These are phyloP conservation scores for Papilio demoleus DNA, from an alignment of 2,888 invertebrate species.

Conservation along the genomic window DNA sequence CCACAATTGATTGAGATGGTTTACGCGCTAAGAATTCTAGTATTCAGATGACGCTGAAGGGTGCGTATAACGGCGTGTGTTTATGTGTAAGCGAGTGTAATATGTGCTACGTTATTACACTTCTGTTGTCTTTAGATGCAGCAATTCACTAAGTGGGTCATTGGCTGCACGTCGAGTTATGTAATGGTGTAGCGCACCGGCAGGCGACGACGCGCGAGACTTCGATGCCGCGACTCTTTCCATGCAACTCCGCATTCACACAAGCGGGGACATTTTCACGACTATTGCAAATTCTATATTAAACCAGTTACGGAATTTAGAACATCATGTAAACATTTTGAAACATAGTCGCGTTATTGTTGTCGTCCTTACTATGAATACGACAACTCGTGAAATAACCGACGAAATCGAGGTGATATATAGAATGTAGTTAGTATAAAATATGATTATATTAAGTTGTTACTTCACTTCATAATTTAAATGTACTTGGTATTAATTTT, in stretches of 20 bases:
- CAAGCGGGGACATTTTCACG: conserved; percentile 47
- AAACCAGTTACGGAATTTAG: conserved; percentile 49
- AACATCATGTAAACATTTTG: conserved; percentile 45
- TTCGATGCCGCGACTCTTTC: conserved; percentile 46
- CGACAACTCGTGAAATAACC: not conserved
- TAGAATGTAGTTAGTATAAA: not conserved
- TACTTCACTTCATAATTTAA: not conserved
- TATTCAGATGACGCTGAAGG: conserved; percentile 24
- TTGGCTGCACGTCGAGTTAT: conserved; percentile 78
- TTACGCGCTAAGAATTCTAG: conserved; percentile 35
- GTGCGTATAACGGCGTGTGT: conserved; percentile 1
- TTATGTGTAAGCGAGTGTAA: conserved; percentile 23
- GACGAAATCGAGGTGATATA: not conserved
- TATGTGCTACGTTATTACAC: conserved; percentile 48
- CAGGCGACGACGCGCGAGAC: conserved; percentile 35
- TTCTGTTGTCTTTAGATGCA: conserved; percentile 65
- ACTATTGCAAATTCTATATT: conserved; percentile 47
- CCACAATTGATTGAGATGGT: conserved; percentile 38
- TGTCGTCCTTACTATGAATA: conserved; percentile 9
- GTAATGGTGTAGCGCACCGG: conserved; percentile 60
- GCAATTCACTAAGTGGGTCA: conserved; percentile 72
- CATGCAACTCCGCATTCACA: conserved; percentile 48
- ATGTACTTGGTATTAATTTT: no score
- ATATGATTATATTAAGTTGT: not conserved
- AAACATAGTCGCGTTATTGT: conserved; percentile 42